Conservation (phyloP, 2,113 vertebrate genomes). For the Tychaedon coryphoeus region DNA sequence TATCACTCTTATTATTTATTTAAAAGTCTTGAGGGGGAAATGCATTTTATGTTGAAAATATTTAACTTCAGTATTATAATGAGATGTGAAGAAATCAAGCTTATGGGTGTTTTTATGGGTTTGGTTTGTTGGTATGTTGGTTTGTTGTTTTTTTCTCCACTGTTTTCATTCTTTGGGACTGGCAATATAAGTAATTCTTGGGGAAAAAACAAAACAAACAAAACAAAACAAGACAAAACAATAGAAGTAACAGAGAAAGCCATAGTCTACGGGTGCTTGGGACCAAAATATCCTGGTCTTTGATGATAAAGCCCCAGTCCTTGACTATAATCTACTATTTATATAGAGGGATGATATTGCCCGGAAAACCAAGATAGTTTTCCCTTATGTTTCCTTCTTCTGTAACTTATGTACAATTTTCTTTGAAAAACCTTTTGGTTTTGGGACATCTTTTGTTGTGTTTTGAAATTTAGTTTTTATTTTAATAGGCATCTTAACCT, state of each 20-base stretch:
- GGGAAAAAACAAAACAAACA: neutral
- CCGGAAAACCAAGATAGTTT: neutral
- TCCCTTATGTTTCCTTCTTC: neutral
- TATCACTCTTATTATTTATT: neutral
- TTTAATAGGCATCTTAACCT: neutral
- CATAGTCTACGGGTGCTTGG: neutral
- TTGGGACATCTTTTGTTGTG: neutral
- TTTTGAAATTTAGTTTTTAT: neutral
- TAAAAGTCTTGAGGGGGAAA: neutral
- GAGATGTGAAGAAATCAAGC: neutral
- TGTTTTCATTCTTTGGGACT: neutral
- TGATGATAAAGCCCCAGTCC: neutral
- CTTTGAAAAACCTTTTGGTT: neutral
- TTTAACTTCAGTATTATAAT: neutral
- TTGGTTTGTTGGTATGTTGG: neutral
- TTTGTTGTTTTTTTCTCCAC: rapidly evolving
- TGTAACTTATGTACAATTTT: neutral
- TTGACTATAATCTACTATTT: neutral
- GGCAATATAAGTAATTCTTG: neutral
- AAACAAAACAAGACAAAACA: neutral
- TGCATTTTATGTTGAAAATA: slow-evolving; percentile 9
- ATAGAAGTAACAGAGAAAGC: neutral
- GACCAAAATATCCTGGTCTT: neutral
- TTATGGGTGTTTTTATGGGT: neutral
- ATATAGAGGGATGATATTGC: neutral